Evolutionary conservation across 2,113 vertebrate species (phyloP), one percentile per base, ranked within the genome.

Genomic region (Sturnus vulgaris): DNA sequence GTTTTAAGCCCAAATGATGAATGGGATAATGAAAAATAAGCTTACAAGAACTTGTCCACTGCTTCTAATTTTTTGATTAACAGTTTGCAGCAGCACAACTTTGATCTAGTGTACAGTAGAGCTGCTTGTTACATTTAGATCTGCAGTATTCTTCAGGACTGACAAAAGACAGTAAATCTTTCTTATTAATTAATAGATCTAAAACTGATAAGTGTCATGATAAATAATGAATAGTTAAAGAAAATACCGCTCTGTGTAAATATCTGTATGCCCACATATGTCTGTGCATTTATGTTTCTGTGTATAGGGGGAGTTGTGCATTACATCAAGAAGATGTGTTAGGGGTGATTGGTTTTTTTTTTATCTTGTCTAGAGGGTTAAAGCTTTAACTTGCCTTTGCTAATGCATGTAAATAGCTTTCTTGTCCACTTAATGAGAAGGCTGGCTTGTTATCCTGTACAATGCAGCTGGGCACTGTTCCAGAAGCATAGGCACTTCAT

Each of bases 51-150:
- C 97, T 95, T 97, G 97, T 86, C 42, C 15, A 7, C 82, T 83
- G 73, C 46, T 97, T 88, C 90, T 96, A 80, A 97, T 97, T 92
- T 95, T 84, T 89, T 95, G 92, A 83, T 97, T 94, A 83, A 90
- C 68, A 66, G 73, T 92, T 96, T 25, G 4, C 87, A 95, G 93
- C 93, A 94, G 90, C 82, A 78, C 55, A 95, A 96, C 95, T 97
- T 96, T 93, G 97, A 94, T 97, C 53, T 53, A 18, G 70, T 46
- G 64, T 75, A 28, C 78, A 59, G 65, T 60, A 69, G 73, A 89
- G 82, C 93, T 24, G 85, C 89, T 92, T 95, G 79, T 89, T 92
- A 90, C 22, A 24, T 87, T 86, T 61, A 89, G 53, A 52, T 83
- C 73, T 60, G 40, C 63, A 50, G 92, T 78, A 44, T 93, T 95